Evolutionary conservation across 2,888 invertebrate species (phyloP).

Genomic region (Spisula solida): DNA sequence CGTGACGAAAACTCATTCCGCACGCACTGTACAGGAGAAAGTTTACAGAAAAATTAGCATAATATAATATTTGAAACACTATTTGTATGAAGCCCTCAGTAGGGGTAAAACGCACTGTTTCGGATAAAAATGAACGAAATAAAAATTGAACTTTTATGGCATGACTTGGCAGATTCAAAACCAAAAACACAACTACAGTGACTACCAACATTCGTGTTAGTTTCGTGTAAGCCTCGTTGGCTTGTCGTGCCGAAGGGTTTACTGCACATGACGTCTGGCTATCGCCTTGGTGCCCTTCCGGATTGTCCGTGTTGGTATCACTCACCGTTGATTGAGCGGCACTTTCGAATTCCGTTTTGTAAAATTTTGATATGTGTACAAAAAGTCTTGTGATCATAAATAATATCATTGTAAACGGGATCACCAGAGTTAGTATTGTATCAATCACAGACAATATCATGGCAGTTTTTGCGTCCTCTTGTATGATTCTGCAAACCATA

Average conservation of each 20-base stretch:
- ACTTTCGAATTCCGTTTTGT: conserved; percentile 62
- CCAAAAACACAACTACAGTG: conserved; percentile 93
- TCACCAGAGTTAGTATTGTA: conserved; percentile 91
- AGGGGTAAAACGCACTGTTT: conserved; percentile 68
- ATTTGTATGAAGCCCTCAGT: conserved; percentile 84
- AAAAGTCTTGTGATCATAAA: conserved; percentile 92
- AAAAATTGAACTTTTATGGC: conserved; percentile 79
- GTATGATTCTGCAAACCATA: conserved; percentile 66
- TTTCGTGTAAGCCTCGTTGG: conserved; percentile 77
- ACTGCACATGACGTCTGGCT: neutral
- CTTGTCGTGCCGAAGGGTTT: conserved; percentile 58
- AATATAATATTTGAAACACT: conserved; percentile 91
- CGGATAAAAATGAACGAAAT: conserved; percentile 73
- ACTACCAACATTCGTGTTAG: conserved; percentile 94
- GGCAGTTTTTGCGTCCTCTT: conserved; percentile 62
- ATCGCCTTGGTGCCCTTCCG: conserved; percentile 28
- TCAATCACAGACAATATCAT: conserved; percentile 89
- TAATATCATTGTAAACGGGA: conserved; percentile 92
- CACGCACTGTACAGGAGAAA: conserved; percentile 91
- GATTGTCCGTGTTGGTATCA: conserved; percentile 34
- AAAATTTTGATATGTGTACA: conserved; percentile 89
- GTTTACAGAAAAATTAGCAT: conserved; percentile 93
- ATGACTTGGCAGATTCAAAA: conserved; percentile 90
- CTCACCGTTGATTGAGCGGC: conserved; percentile 39
- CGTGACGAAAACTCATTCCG: conserved; percentile 78